These are phyloP conservation scores for Mythimna pallens DNA, from an alignment of 2,888 invertebrate genomes.

Conservation along the genomic window DNA sequence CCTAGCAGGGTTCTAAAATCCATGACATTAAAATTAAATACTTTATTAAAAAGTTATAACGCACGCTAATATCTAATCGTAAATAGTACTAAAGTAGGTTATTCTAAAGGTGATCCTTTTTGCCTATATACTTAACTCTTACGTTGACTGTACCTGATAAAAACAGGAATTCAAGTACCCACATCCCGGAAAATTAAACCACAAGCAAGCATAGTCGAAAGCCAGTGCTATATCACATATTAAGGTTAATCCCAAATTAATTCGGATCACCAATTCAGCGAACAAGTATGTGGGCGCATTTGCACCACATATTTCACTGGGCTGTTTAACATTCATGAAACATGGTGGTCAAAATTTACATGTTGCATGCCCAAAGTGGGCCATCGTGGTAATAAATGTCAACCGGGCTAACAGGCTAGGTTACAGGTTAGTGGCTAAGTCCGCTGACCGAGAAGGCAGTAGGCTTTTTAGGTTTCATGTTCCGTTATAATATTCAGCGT, in stretches of 20 bases:
- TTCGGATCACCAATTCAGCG: conserved; percentile 33
- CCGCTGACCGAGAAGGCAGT: conserved; percentile 21
- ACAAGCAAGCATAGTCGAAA: background rate
- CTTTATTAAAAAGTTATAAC: background rate
- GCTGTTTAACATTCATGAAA: conserved; percentile 68
- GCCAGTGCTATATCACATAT: background rate
- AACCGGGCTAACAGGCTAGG: conserved; percentile 45
- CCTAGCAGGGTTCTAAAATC: too few relatives aligned
- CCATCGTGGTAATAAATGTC: conserved; percentile 66
- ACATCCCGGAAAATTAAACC: background rate
- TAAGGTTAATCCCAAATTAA: conserved; percentile 32
- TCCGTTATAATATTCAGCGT: conserved; percentile 9
- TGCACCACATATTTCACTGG: conserved; percentile 48
- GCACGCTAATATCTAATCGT: too few relatives aligned
- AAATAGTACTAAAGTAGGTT: background rate
- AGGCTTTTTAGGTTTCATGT: conserved; percentile 14
- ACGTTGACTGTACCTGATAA: background rate
- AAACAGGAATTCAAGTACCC: background rate
- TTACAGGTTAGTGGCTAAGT: conserved; percentile 24
- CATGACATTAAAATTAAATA: background rate
- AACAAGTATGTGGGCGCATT: conserved; percentile 42
- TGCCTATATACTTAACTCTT: background rate
- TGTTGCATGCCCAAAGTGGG: conserved; percentile 68
- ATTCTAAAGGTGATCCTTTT: background rate
- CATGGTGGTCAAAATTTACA: conserved; percentile 65